These are phyloP conservation scores for Acanthurus lineatus DNA, from an alignment of 2,797 vertebrate species.

Conservation along the genomic window DNA sequence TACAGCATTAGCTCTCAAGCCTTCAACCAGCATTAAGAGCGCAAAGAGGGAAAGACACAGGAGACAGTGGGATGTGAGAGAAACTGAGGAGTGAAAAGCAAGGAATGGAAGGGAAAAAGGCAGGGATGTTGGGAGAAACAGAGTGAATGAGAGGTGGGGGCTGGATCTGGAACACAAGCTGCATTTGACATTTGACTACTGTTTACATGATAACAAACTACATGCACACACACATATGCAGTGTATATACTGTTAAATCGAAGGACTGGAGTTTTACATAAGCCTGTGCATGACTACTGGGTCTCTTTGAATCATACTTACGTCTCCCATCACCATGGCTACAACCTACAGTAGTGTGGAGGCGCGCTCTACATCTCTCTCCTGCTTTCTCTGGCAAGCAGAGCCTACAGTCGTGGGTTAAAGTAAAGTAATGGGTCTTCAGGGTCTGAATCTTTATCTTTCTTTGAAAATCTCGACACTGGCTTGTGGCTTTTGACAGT, in stretches of 20 bases:
- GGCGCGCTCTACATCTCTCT: constrained; percentile 73
- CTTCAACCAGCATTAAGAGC: constrained; percentile 62
- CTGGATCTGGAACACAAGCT: constrained; percentile 41
- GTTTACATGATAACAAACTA: constrained; percentile 53
- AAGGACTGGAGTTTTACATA: constrained; percentile 78
- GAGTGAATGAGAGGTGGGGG: constrained; percentile 28
- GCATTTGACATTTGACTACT: constrained; percentile 62
- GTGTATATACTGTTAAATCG: constrained; percentile 30
- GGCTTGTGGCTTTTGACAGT: constrained; percentile 41
- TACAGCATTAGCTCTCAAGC: constrained; percentile 67
- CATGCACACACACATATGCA: constrained; percentile 5
- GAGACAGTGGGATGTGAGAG: constrained; percentile 32
- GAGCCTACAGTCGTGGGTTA: constrained; percentile 69
- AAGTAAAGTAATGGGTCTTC: constrained; percentile 66
- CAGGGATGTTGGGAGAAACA: constrained; percentile 6
- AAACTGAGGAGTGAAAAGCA: neutral
- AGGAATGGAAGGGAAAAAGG: neutral
- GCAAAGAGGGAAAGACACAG: constrained; percentile 47
- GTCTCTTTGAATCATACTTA: constrained; percentile 79
- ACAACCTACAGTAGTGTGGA: constrained; percentile 83
- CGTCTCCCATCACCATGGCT: constrained; percentile 82
- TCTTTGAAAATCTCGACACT: constrained; percentile 27
- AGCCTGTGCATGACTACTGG: constrained; percentile 78
- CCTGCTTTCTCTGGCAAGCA: constrained; percentile 63
- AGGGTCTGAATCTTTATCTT: constrained; percentile 54